These are phyloP conservation scores for Calliphora vicina DNA, from an alignment of 1,140 invertebrate species.

Conservation along the genomic window DNA sequence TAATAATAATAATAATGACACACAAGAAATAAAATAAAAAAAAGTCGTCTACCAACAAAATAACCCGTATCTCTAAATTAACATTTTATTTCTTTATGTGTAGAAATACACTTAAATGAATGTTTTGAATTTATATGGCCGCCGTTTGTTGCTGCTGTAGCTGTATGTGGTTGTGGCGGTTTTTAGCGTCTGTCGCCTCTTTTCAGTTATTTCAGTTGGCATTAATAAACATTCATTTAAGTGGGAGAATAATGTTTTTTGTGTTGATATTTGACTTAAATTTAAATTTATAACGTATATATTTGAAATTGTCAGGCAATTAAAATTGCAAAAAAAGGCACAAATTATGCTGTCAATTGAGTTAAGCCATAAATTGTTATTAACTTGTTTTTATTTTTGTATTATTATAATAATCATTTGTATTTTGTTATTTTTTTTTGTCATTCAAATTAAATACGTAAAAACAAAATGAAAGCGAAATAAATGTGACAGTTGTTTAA, in stretches of 20 bases:
- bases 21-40: background rate
- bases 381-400: constrained; percentile 17
- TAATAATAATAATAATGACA: background rate
- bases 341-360: constrained; percentile 34
- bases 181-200: background rate
- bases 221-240: constrained; percentile 28
- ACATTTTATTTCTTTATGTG: background rate
- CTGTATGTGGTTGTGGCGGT: no score
- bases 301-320: constrained; percentile 33
- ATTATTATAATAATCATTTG: background rate
- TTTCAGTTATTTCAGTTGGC: background rate
- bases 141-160: no score
- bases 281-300: constrained; percentile 32
- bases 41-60: no score
- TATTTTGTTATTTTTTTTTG: background rate
- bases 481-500: background rate
- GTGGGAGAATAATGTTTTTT: constrained; percentile 28
- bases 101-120: background rate
- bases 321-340: constrained; percentile 31
- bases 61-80: background rate
- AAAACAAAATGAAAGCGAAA: background rate
- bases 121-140: background rate
- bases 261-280: constrained; percentile 34
- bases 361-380: constrained; percentile 29
- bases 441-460: background rate